A percentile compares a stretch with the other conserved stretches of the same genome.
Evolutionary conservation across 2,888 invertebrate species (phyloP).

Genomic region (Stenodera caucasica): DNA sequence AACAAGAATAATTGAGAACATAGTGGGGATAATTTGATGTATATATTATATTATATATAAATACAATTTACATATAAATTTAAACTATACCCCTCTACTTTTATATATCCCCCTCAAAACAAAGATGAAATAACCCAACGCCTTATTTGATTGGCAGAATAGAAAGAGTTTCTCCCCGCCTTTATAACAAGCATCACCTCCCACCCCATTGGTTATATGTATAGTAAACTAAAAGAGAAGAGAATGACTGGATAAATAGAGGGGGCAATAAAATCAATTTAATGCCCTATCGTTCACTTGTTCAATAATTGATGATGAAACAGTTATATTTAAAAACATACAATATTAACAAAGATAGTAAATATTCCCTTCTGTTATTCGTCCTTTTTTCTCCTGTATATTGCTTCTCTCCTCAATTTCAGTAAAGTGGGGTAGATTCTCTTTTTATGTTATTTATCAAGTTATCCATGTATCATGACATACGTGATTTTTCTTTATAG

Average conservation of each 20-base stretch:
- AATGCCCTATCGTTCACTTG: conserved; percentile 52
- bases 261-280: conserved; percentile 58
- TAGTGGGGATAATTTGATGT: conserved; percentile 25
- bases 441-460: neutral
- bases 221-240: neutral
- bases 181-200: conserved; percentile 47
- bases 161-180: conserved; percentile 51
- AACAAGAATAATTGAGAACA: conserved; percentile 46
- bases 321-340: conserved; percentile 22
- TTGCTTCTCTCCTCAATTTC: neutral
- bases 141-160: conserved; percentile 51
- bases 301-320: conserved; percentile 46
- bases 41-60: neutral
- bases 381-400: neutral
- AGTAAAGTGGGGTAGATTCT: neutral
- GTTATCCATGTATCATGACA: neutral
- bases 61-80: conserved; percentile 27
- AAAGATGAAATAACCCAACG: conserved; percentile 10
- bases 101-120: conserved; percentile 6
- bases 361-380: neutral
- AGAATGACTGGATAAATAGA: conserved; percentile 37
- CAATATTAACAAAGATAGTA: conserved; percentile 32
- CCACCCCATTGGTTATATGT: conserved; percentile 49
- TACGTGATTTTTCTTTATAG: neutral
- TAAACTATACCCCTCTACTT: conserved; percentile 37